A percentile compares a stretch with the other conserved stretches of the same genome.
phyloP scores from a whole-genome alignment of 2,888 invertebrate genomes.

The Rhagophthalmus giganteus region DNA sequence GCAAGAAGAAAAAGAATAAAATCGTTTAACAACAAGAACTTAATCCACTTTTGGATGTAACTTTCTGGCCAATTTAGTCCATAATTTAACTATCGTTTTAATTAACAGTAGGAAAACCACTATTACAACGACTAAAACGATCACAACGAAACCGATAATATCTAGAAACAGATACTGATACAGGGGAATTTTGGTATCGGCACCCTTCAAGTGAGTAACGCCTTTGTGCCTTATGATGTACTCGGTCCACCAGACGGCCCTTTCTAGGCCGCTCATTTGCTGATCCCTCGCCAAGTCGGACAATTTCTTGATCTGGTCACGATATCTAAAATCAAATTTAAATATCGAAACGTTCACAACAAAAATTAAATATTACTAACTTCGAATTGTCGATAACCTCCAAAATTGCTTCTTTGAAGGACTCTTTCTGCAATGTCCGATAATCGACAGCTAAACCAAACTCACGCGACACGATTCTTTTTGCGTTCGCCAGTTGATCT shows the following conservation, averaged over 20 bases:
- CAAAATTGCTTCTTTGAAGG: constrained; percentile 42
- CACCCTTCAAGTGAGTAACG: constrained; percentile 35
- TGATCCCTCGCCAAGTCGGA: constrained; percentile 36
- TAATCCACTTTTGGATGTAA: no score
- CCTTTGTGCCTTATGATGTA: constrained; percentile 43
- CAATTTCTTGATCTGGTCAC: constrained; percentile 28
- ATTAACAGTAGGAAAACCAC: no score
- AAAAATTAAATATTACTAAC: no score
- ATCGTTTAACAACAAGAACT: no score
- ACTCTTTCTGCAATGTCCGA: constrained; percentile 41
- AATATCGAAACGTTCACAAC: no score
- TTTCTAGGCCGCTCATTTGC: constrained; percentile 40
- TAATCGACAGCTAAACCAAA: constrained; percentile 48
- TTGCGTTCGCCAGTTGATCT: constrained; percentile 53
- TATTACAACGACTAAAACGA: background rate
- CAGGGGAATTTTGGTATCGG: constrained; percentile 31
- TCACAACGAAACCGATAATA: constrained; percentile 28
- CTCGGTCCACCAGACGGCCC: constrained; percentile 45
- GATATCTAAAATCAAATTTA: constrained; percentile 43
- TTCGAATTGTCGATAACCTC: constrained; percentile 28
- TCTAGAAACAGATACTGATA: constrained; percentile 40
- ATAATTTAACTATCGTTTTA: no score
- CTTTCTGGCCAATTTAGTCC: no score
- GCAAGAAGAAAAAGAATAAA: no score
- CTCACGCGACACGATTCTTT: constrained; percentile 28